These are phyloP conservation scores for Mixornis gularis DNA, from an alignment of 2,113 vertebrate species.

Conservation along the genomic window DNA sequence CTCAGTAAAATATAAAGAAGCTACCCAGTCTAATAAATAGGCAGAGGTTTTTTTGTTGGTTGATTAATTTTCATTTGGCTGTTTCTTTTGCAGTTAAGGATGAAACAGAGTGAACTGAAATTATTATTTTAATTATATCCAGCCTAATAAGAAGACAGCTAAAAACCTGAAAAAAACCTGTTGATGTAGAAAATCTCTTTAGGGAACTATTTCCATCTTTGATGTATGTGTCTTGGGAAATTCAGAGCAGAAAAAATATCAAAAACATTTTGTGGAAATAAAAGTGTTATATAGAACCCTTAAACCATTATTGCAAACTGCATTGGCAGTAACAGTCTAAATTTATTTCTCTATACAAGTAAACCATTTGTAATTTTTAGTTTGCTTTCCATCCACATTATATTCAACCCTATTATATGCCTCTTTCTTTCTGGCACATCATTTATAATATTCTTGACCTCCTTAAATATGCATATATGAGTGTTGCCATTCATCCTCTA, in stretches of 20 bases:
- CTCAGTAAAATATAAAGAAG: not conserved
- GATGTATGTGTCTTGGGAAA: not conserved
- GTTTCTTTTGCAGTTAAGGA: not conserved
- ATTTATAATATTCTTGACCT: not conserved
- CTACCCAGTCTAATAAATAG: not conserved
- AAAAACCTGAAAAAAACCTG: not conserved
- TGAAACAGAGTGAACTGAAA: not conserved
- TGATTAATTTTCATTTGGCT: not conserved
- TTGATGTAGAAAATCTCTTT: not conserved
- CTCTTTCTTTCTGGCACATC: not conserved
- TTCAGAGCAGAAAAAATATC: not conserved
- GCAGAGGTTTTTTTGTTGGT: not conserved
- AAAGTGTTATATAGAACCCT: not conserved
- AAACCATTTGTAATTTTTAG: not conserved
- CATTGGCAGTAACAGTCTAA: not conserved
- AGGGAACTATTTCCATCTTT: not conserved
- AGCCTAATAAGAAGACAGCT: not conserved
- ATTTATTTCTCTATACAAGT: not conserved
- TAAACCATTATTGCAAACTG: not conserved
- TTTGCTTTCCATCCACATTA: not conserved
- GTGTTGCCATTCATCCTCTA: not conserved
- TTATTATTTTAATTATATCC: not conserved
- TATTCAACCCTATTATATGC: not conserved
- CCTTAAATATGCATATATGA: not conserved
- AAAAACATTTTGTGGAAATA: not conserved